A percentile compares a stretch with the other conserved stretches of the same genome.
Evolutionary conservation across 2,888 invertebrate genomes (phyloP).

Genomic region (Amphipyra berbera): DNA sequence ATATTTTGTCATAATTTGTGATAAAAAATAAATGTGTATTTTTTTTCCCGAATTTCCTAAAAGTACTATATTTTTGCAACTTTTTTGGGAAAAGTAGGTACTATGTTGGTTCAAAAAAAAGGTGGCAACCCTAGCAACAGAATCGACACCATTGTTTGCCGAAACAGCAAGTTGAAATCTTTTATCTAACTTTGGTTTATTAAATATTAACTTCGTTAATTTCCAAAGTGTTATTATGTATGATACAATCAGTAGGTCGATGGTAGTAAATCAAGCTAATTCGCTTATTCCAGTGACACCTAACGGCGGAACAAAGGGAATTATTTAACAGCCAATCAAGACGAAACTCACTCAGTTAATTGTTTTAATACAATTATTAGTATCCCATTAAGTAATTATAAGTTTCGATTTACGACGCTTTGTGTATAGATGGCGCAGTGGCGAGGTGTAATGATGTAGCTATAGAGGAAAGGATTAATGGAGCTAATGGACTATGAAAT

Average conservation of each 20-base stretch:
- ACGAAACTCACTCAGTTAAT: conserved; percentile 1
- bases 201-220: not conserved
- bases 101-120: too few relatives aligned
- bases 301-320: conserved; percentile 8
- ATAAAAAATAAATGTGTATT: too few relatives aligned
- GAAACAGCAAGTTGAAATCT: too few relatives aligned
- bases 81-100: too few relatives aligned
- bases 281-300: conserved; percentile 17
- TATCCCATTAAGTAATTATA: conserved; percentile 18
- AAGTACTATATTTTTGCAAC: too few relatives aligned
- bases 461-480: conserved; percentile 1
- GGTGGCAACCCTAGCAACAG: too few relatives aligned
- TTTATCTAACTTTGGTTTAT: too few relatives aligned
- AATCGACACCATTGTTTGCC: too few relatives aligned
- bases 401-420: too few relatives aligned
- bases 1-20: too few relatives aligned
- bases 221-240: not conserved
- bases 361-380: conserved; percentile 24
- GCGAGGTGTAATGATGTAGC: not conserved
- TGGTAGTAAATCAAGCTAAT: conserved; percentile 9
- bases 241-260: not conserved
- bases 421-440: too few relatives aligned
- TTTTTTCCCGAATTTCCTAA: too few relatives aligned
- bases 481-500: conserved; percentile 28
- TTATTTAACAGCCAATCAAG: conserved; percentile 22